Percentiles rank a stretch among this genome's conserved stretches.
Evolutionary conservation across 2,113 vertebrate species (phyloP).

Genomic region (Empidonax traillii): DNA sequence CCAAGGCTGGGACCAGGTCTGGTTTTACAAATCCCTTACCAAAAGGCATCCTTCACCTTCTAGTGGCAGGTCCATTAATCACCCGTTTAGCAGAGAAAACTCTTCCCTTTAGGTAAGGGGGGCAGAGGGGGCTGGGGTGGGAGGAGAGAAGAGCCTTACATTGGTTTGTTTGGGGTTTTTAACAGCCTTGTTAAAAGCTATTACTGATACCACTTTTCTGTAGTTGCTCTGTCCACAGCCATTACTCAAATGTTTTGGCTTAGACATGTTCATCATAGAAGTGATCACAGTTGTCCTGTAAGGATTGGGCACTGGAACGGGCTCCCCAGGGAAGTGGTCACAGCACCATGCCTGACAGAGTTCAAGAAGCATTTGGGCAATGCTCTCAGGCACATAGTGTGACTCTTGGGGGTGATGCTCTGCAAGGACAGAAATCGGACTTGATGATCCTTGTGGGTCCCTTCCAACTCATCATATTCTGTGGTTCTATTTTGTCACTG

Average conservation of each 20-base stretch:
- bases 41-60: background rate
- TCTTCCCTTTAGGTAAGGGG: background rate
- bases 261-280: background rate
- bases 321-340: background rate
- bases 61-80: background rate
- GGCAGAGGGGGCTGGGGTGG: accelerated
- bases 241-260: background rate
- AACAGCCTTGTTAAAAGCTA: background rate
- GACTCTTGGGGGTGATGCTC: background rate
- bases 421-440: background rate
- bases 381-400: background rate
- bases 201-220: background rate
- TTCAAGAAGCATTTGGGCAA: background rate
- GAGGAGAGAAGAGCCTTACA: background rate
- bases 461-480: background rate
- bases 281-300: background rate
- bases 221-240: background rate
- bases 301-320: background rate
- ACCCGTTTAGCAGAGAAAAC: background rate
- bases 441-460: background rate
- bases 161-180: background rate
- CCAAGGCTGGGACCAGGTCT: background rate
- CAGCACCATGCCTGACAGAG: background rate
- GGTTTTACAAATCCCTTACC: background rate
- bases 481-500: background rate